These are phyloP conservation scores for Bugulina stolonifera DNA, from an alignment of 2,888 invertebrate species.

Conservation along the genomic window DNA sequence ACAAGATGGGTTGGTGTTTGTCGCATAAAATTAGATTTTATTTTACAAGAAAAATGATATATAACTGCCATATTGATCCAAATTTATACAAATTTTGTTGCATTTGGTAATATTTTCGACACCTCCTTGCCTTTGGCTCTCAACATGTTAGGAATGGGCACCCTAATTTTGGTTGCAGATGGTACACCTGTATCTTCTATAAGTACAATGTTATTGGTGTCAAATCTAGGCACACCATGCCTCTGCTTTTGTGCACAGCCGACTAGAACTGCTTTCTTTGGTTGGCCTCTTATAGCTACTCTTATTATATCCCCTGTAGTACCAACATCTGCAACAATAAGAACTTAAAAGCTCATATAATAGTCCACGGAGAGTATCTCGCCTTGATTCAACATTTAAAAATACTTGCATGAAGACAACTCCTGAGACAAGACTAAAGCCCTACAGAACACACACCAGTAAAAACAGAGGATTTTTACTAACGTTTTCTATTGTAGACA, in stretches of 20 bases:
- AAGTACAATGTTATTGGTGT: conserved; percentile 90
- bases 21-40: too few species aligned
- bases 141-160: conserved; percentile 84
- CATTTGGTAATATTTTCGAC: conserved; percentile 83
- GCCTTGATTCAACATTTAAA: too few species aligned
- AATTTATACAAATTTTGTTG: conserved; percentile 73
- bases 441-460: too few species aligned
- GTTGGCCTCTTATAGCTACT: conserved; percentile 89
- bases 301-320: conserved; percentile 76
- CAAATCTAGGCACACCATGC: conserved; percentile 78
- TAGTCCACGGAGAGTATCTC: too few species aligned
- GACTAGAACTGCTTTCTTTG: conserved; percentile 84
- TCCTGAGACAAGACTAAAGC: too few species aligned
- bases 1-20: too few species aligned
- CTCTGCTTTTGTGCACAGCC: conserved; percentile 79
- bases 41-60: too few species aligned
- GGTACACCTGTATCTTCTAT: conserved; percentile 92
- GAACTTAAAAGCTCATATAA: too few species aligned
- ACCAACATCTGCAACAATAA: conserved; percentile 12
- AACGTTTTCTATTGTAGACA: conserved; percentile 63
- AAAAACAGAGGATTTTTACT: too few species aligned
- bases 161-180: conserved; percentile 86
- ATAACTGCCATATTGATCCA: too few species aligned
- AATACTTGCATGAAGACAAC: too few species aligned
- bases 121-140: conserved; percentile 71